Evolutionary conservation across 2,888 invertebrate species (phyloP), one percentile per base, ranked within the genome.

Genomic region (Myathropa florea): DNA sequence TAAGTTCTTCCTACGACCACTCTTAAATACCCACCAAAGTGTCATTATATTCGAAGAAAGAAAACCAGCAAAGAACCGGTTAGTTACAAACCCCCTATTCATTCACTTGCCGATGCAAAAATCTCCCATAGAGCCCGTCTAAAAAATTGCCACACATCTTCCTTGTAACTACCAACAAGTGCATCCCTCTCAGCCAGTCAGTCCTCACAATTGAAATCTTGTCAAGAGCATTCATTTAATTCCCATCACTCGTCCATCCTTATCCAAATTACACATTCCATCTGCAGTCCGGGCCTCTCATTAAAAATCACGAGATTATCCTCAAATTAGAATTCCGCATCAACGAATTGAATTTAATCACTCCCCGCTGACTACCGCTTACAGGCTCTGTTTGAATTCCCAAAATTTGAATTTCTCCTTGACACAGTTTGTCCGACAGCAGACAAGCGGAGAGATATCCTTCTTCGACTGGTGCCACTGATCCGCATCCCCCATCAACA

Each of bases 291-390:
- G 46, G 46, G 46, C 7, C 46, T 57, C 24, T 64, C 21, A 26
- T 64, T 75, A 36, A 64, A 57, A 64, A 55, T 33, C 55, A 46
- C 30, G 14, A 46, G 24, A 64, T 64, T 64, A 36, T 64, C 33
- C 39, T 23, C 23, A 57, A 75, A 70, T 63, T 70, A 6, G 12
- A 53, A 39, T 72, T 28, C 39, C 28, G 36, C 60, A 28, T 63
- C 39, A 4, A 10, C 23, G 21, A 46, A 70, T 71, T 60, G n/a
- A 64, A 60, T 82, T 39, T 63, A 46, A 75, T 64, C 46, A 23
- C 24, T n/a, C 12, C 39, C 39, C 28, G 18, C 21, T 14, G 63
- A 24, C 36, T 24, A n/a, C 21, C n/a, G 4, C 28, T 26, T 3
- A 12, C 30, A 23, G 33, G 10, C 23, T 3, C n/a, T 0, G 21